Conservation (phyloP, 2,888 invertebrate species). For the Acanthosepion lycidas region DNA sequence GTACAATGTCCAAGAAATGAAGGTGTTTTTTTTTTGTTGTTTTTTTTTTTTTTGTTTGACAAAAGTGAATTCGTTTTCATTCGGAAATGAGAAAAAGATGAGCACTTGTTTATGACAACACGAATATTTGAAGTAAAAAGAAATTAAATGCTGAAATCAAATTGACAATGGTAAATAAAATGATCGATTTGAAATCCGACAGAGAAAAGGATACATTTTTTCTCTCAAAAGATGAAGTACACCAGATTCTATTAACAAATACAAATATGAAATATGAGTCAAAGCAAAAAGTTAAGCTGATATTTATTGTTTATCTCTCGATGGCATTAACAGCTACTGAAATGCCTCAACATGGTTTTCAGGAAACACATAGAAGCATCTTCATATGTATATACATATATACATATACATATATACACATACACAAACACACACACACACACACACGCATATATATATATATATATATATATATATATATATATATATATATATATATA, state of each 20-base stretch:
- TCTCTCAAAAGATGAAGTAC: neutral
- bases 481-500: neutral
- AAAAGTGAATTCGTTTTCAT: neutral
- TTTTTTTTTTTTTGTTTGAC: neutral
- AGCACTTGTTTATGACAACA: neutral
- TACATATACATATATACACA: neutral
- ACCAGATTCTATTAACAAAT: neutral
- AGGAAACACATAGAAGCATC: neutral
- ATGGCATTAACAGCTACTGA: neutral
- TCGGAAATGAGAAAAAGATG: neutral
- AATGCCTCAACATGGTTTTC: neutral
- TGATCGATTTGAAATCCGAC: neutral
- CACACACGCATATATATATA: neutral
- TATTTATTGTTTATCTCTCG: neutral
- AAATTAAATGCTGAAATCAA: neutral
- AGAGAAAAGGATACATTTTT: neutral
- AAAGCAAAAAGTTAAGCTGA: neutral
- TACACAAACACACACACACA: neutral
- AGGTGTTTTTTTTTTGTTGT: neutral
- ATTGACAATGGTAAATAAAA: neutral
- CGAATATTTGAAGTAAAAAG: neutral
- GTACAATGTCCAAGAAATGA: slow-evolving; percentile 11
- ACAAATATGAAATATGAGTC: neutral
- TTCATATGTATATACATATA: neutral
- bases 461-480: neutral